Base-by-base conservation (phyloP, 2,113 vertebrate species). In the Desmodus rotundus region DNA sequence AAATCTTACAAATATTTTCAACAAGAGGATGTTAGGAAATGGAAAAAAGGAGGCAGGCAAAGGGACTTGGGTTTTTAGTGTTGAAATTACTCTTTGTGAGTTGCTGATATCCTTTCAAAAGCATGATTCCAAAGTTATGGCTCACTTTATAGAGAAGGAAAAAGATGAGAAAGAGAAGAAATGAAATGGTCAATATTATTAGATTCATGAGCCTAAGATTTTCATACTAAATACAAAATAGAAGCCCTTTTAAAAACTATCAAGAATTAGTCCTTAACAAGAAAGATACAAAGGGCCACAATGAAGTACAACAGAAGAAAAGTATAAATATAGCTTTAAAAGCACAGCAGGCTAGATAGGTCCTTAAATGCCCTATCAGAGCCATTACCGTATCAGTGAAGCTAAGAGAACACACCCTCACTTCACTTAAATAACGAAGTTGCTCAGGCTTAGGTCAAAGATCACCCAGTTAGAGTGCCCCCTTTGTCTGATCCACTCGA, bases 291-390 rank as follows among this genome's bases (percentile, higher is more conserved):
- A 16, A 93, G 95, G 58, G 90, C 67, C 70, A 63, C 56, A 63
- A 45, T 38, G 20, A 88, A 76, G 7, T 87, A 24, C 36, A 58
- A 93, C 41, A 85, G 74, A 89, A 85, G 86, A 86, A n/a, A 88
- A n/a, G 65, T 36, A 12, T 93, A 63, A 97, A 92, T 83, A 74
- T 14, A 89, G 93, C 80, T 78, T 90, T 93, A 93, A 93, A 97
- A 94, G 83, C 87, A 86, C 74, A 47, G 63, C 56, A 65, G 68
- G 56, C 87, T 63, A 91, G 82, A 96, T 92, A 95, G 93, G 89
- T 24, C 82, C 68, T 65, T 87, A 74, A 50, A 83, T 67, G 91
- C 20, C 70, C 91, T 81, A 76, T 68, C 95, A 95, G 83, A 89
- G 92, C 52, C 43, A 95, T 92, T 90, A 95, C 74, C 26, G 0